phyloP scores from a whole-genome alignment of 2,888 invertebrate species.

The Brenthis ino region DNA sequence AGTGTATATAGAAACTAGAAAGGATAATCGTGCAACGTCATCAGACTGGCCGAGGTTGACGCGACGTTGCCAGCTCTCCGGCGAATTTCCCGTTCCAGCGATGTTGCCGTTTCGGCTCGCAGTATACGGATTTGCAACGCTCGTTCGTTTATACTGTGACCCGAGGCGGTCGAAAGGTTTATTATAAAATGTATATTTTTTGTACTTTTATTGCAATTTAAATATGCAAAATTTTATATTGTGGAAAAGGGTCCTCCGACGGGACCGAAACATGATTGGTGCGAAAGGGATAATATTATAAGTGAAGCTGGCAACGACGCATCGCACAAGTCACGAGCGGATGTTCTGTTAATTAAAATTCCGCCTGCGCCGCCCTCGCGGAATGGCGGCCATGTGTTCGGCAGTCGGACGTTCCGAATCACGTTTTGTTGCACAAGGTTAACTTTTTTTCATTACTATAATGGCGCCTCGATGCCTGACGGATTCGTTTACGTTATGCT shows the following conservation, averaged over 20 bases:
- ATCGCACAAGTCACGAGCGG: constrained; percentile 77
- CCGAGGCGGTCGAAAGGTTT: constrained; percentile 33
- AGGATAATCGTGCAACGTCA: constrained; percentile 80
- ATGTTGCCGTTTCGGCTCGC: constrained; percentile 65
- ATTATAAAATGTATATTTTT: constrained; percentile 43
- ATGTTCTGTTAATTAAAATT: constrained; percentile 83
- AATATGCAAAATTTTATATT: constrained; percentile 51
- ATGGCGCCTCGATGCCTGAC: constrained; percentile 61
- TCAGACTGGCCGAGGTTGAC: constrained; percentile 68
- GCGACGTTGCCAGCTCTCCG: constrained; percentile 76
- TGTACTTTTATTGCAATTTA: constrained; percentile 52
- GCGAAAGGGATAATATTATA: constrained; percentile 62
- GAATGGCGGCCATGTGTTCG: constrained; percentile 81
- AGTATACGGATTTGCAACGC: constrained; percentile 68
- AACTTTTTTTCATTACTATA: constrained; percentile 65
- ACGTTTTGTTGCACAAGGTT: constrained; percentile 80
- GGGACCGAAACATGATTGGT: constrained; percentile 44
- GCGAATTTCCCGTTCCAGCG: constrained; percentile 73
- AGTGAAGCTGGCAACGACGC: constrained; percentile 75
- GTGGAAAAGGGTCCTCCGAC: constrained; percentile 52
- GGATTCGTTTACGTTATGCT: constrained; percentile 61
- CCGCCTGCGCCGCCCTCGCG: constrained; percentile 82
- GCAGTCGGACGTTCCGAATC: constrained; percentile 76
- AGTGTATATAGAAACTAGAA: constrained; percentile 72
- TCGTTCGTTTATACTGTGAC: constrained; percentile 48